Percentiles rank a stretch among this genome's conserved stretches.
phyloP scores from a whole-genome alignment of 2,113 vertebrate genomes.

The Tautogolabrus adspersus region DNA sequence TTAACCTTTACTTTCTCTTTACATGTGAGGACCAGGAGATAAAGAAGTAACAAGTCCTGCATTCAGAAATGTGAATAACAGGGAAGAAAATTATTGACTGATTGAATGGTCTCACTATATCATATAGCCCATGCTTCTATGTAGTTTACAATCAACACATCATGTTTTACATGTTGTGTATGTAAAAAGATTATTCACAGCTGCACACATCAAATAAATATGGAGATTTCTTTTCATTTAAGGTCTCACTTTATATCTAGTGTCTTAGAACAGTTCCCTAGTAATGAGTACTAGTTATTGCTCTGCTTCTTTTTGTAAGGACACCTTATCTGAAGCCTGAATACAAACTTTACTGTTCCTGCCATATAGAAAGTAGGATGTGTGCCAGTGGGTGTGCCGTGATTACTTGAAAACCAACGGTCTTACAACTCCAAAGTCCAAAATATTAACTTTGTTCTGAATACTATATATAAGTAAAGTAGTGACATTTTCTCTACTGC shows the following conservation, averaged over 20 bases:
- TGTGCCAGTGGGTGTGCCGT: slow-evolving; percentile 15
- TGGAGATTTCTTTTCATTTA: neutral
- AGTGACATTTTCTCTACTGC: neutral
- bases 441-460: neutral
- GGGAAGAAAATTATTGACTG: too few species aligned
- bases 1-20: neutral
- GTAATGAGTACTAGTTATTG: neutral
- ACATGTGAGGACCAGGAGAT: neutral
- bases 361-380: slow-evolving; percentile 2
- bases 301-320: neutral
- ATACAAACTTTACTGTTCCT: slow-evolving; percentile 16
- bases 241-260: neutral
- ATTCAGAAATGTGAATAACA: too few species aligned
- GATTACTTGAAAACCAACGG: neutral
- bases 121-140: too few species aligned
- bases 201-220: neutral
- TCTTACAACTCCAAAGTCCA: slow-evolving; percentile 25
- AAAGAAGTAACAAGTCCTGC: neutral
- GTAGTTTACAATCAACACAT: too few species aligned
- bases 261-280: neutral
- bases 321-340: neutral
- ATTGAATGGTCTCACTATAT: too few species aligned
- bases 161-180: neutral
- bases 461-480: neutral
- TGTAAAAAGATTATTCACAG: neutral